Evolutionary conservation across 2,888 invertebrate species (phyloP), one percentile per base, ranked within the genome.

Genomic region (Dynastes maya): DNA sequence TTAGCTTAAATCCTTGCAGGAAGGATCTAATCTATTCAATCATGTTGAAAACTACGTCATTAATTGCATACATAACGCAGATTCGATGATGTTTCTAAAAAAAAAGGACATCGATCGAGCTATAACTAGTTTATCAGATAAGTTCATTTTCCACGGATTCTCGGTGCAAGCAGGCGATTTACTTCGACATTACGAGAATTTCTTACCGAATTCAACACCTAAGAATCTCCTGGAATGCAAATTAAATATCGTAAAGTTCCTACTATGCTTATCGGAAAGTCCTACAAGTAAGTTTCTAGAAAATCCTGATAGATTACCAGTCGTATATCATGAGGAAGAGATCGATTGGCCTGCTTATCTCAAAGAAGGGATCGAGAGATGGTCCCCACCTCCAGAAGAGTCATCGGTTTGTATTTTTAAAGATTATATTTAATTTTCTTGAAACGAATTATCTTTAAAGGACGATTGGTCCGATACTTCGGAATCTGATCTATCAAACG

Each of bases 291-390:
- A 86, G 65, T 86, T 88, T 79, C 79, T 86, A 75, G 82, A 85
- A 55, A 82, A 85, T 79, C 85, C 86, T 0, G 81, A 84, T 37
- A 78, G 82, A 40, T 84, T 81, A 67, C 76, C 81, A 11, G 80
- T 81, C 11, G 83, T 83, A 37, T 84, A 87, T 63, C 84, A 85
- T 27, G 87, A 87, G 5, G 89, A 90, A 79, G 87, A 88, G 65
- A 89, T 90, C 55, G 88, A 91, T 82, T 91, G 91, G 91, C 88
- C 84, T 1, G 85, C 87, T 40, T 90, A 90, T 85, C 85, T 91
- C 49, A 89, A 86, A 63, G 90, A 90, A 78, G 90, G 89, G 1
- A 87, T 90, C 74, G 84, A 85, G 13, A 83, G 86, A 5, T 89
- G 89, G 82, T 87, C 88, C 51, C 82, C 83, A 22, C 82, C 88